Conservation (phyloP, 2,888 invertebrate genomes). For the Pristionchus exspectatus region DNA sequence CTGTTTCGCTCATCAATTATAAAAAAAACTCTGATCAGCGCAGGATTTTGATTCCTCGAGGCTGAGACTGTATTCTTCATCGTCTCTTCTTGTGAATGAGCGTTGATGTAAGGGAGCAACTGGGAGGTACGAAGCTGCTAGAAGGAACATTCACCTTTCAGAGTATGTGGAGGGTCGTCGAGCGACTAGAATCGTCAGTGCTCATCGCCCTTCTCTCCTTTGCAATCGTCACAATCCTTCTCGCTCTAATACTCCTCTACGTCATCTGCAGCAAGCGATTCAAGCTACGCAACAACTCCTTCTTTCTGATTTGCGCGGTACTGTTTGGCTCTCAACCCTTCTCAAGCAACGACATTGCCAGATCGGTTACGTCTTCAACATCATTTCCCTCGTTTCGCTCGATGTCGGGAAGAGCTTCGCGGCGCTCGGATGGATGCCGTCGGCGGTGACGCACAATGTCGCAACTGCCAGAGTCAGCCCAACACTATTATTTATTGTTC, state of each 20-base stretch:
- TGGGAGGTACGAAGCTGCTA: too few species aligned
- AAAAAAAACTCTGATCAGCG: too few species aligned
- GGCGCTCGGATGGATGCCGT: neutral
- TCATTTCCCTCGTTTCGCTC: neutral
- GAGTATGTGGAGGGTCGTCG: neutral
- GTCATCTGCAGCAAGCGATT: neutral
- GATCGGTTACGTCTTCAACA: constrained; percentile 10
- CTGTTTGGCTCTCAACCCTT: too few species aligned
- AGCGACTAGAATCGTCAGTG: neutral
- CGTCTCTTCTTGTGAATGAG: too few species aligned
- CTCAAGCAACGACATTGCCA: neutral
- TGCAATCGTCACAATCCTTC: neutral
- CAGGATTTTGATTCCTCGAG: too few species aligned
- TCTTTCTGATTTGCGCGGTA: neutral
- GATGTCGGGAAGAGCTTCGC: neutral
- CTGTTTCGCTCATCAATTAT: too few species aligned
- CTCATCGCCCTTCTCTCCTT: neutral
- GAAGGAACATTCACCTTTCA: neutral
- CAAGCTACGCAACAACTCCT: neutral
- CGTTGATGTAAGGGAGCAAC: too few species aligned
- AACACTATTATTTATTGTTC: too few species aligned
- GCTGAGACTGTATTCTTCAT: too few species aligned
- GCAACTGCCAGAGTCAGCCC: neutral
- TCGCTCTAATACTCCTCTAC: neutral
- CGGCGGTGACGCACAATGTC: neutral